Evolutionary conservation across 2,797 vertebrate genomes (phyloP), one percentile per base, ranked within the genome.

Genomic region (Buphagus erythrorhynchus): DNA sequence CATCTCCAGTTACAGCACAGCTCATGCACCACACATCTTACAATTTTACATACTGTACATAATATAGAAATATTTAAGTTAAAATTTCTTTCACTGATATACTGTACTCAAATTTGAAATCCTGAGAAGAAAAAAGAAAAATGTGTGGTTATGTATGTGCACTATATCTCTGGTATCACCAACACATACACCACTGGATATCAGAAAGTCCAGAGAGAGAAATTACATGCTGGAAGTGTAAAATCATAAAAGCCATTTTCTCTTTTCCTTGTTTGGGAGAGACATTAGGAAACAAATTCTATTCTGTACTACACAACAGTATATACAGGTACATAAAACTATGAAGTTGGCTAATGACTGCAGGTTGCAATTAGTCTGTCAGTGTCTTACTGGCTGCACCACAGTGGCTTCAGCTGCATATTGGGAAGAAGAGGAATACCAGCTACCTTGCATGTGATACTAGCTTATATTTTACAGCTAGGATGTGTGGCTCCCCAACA

Each of bases 21-120:
- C 94, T 98, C 98, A 98, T 98, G 98, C 98, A 98, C 95, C 97
- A 98, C 97, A 98, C 98, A 98, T 98, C 98, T 98, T 98, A 98
- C 96, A 98, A 97, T 97, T 97, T 97, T 98, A 98, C 98, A 98
- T 97, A 98, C 98, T 98, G 97, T 98, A 99, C 98, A 99, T 97
- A 92, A 98, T 97, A 97, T 98, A 98, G 97, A 98, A 98, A 98
- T 97, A 94, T 95, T 97, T 98, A 98, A 97, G 97, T 98, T 98
- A 98, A 99, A 99, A 99, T 98, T 98, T 98, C 96, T 98, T 98
- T 98, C 98, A 98, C 98, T 98, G 97, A 98, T 97, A 98, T 95
- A 98, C 20, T 26, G 91, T 96, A 96, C 97, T 98, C 98, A 98
- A 98, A 98, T 97, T 97, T 98, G 97, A 98, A 98, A 98, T 99